A percentile compares a stretch with the other conserved stretches of the same genome.
phyloP scores from a whole-genome alignment of 2,888 invertebrate genomes.

The Lumbricus terrestris region DNA sequence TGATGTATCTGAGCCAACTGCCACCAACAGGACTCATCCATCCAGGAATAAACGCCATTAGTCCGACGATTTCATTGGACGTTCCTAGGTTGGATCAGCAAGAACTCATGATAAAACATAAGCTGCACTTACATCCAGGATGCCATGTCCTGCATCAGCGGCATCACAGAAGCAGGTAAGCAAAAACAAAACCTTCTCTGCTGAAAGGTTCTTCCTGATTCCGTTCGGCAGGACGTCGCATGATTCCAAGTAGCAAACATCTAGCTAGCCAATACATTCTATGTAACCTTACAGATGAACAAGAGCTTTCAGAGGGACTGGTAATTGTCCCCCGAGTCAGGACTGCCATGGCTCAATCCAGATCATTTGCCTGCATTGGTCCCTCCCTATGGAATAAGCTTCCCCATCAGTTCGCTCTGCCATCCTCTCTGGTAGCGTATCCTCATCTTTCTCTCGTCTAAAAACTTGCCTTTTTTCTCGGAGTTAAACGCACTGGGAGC shows the following conservation, averaged over 20 bases:
- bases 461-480: no score
- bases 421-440: no score
- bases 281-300: neutral
- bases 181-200: neutral
- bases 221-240: no score
- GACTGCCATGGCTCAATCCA: no score
- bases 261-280: neutral
- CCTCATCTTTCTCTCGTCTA: no score
- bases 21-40: neutral
- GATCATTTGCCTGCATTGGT: no score
- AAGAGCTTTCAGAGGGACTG: neutral
- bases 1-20: neutral
- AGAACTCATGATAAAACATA: neutral
- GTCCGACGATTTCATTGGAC: neutral
- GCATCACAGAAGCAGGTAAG: neutral
- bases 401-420: no score
- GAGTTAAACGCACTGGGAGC: no score
- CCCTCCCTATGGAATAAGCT: no score
- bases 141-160: neutral
- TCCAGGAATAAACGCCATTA: neutral
- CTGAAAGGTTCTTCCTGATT: no score
- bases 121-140: neutral
- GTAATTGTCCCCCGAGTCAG: no score
- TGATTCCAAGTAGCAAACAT: no score
- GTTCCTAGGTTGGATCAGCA: neutral